Evolutionary conservation across 1,140 invertebrate genomes (phyloP), one percentile per base, ranked within the genome.

Genomic region (Drosophila pachea): DNA sequence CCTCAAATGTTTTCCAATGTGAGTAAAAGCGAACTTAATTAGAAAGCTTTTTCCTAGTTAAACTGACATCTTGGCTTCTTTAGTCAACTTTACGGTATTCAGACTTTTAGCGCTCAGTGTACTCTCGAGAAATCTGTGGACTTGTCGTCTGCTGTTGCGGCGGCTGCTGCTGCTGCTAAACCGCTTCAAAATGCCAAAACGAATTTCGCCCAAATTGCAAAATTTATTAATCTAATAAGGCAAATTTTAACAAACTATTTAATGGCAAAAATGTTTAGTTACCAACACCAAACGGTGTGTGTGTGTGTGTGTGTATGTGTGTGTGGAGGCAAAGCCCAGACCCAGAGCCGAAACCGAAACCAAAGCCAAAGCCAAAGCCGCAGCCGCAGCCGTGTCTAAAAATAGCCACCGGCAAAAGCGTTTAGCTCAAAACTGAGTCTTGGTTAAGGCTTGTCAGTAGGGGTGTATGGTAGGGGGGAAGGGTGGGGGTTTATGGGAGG

Each of bases 211-310:
- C 71, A 84, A 86, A 84, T 86, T 84, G 81, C 79, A 67, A 86
- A 84, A 84, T 84, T 86, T 86, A 86, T 81, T 81, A 84, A 84
- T 86, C 79, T 81, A 86, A 84, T 84, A 84, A 86, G 73, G 81
- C 73, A 84, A 86, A 84, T 84, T 84, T 84, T 84, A 84, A 84
- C 76, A 84, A 83, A 84, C 79, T 84, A 84, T 84, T 84, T 84
- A 84, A 84, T 84, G 79, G 73, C 56, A 55, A 68, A 83, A 78
- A 75, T 84, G 54, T 60, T 73, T 69, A 56, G 50, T 69, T 65
- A 45, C 33, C 63, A 53, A 36, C 68, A 59, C 49, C 48, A 49
- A 47, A 22, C 9, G 31, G 12, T 22, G 22, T 22, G 22, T 22
- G 22, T 22, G 22, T n/a, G n/a, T n/a, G n/a, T n/a, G n/a, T n/a